These are phyloP conservation scores for Fulica atra DNA, from an alignment of 2,113 vertebrate species.

Conservation along the genomic window DNA sequence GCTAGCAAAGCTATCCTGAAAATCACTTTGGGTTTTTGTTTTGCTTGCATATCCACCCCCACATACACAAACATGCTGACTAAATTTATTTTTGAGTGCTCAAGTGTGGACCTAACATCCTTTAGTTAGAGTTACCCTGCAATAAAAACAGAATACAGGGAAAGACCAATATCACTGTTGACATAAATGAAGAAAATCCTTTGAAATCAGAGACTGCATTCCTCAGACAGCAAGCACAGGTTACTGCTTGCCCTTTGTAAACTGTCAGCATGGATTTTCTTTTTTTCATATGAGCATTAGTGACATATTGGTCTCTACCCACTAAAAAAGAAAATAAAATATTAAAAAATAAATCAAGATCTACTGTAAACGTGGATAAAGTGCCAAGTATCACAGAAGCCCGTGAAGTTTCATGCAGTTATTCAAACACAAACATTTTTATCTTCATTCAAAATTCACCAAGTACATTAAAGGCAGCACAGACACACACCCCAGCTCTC, in stretches of 20 bases:
- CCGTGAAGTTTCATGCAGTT: slow-evolving; percentile 82
- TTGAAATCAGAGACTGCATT: slow-evolving; percentile 13
- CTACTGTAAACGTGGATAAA: slow-evolving; percentile 64
- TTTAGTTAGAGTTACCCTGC: slow-evolving; percentile 21
- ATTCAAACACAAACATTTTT: slow-evolving; percentile 71
- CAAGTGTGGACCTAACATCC: slow-evolving; percentile 18
- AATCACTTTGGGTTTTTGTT: background rate
- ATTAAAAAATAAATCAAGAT: slow-evolving; percentile 32
- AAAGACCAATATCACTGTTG: slow-evolving; percentile 75
- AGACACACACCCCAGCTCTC: slow-evolving; percentile 78
- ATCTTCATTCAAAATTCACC: slow-evolving; percentile 76
- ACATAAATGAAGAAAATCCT: background rate
- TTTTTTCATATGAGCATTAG: slow-evolving; percentile 7
- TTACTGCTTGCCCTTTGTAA: background rate
- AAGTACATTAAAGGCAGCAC: slow-evolving; percentile 78
- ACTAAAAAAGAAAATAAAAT: background rate
- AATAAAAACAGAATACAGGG: slow-evolving; percentile 62
- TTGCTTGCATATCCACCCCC: background rate
- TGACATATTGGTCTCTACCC: slow-evolving; percentile 74
- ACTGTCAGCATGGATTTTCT: background rate
- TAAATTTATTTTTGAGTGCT: background rate
- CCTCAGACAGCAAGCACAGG: background rate
- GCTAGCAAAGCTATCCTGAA: background rate
- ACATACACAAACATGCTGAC: background rate
- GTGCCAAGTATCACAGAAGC: slow-evolving; percentile 78